Evolutionary conservation across 1,140 invertebrate species (phyloP).

Genomic region (Calosoma granatense): DNA sequence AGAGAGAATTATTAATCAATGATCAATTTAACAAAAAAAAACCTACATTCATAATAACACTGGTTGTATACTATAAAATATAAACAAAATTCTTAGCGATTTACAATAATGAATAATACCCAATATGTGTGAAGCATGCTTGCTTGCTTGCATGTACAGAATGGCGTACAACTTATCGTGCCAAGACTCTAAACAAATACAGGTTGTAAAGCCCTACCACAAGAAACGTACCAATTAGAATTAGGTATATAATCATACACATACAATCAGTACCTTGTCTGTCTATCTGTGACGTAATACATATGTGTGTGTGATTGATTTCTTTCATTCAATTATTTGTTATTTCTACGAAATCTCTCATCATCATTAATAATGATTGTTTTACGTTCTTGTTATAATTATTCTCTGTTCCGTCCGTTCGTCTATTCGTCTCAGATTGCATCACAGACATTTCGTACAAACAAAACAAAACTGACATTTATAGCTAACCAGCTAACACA

Average conservation of each 20-base stretch:
- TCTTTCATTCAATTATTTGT: neutral
- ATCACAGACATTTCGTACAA: neutral
- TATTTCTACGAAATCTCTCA: neutral
- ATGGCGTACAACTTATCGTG: neutral
- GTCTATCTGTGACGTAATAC: neutral
- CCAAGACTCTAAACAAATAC: neutral
- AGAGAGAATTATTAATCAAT: too few species aligned
- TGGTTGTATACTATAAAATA: slow-evolving; percentile 1
- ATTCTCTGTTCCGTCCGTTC: too few species aligned
- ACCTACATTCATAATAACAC: slow-evolving; percentile 2
- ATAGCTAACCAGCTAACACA: neutral
- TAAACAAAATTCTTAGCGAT: neutral
- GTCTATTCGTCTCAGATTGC: too few species aligned
- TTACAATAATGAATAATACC: slow-evolving; percentile 5
- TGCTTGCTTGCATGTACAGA: neutral
- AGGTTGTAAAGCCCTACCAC: neutral
- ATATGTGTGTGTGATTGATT: neutral
- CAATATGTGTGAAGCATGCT: too few species aligned
- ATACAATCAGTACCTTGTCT: neutral
- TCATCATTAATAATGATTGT: neutral
- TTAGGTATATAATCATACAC: too few species aligned
- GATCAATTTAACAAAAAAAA: slow-evolving; percentile 10
- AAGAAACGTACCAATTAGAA: neutral
- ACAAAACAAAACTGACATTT: neutral
- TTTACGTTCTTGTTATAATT: neutral